Percentiles rank a stretch among this genome's conserved stretches.
phyloP scores from a whole-genome alignment of 2,888 invertebrate genomes.

The Linnaemya tessellans region DNA sequence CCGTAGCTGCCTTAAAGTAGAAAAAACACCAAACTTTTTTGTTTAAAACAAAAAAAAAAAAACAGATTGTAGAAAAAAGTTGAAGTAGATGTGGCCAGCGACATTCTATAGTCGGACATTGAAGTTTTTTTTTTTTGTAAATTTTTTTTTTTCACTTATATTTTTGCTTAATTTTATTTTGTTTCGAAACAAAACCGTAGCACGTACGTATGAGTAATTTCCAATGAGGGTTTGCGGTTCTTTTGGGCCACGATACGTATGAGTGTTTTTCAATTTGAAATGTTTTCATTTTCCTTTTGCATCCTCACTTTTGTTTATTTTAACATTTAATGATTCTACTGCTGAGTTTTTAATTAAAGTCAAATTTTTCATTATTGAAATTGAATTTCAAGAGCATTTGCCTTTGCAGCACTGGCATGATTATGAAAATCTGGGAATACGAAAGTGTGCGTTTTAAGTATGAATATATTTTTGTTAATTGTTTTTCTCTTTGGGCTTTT shows the following conservation, averaged over 20 bases:
- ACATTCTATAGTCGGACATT: conserved; percentile 63
- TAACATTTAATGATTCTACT: conserved; percentile 65
- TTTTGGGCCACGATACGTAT: conserved; percentile 40
- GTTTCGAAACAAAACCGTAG: conserved; percentile 36
- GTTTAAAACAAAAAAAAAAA: conserved; percentile 3
- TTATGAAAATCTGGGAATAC: conserved; percentile 45
- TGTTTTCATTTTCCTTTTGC: conserved; percentile 4
- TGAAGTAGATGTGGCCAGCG: conserved; percentile 41
- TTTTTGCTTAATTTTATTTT: conserved; percentile 11
- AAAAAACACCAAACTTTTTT: conserved; percentile 4
- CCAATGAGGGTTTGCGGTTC: conserved; percentile 2
- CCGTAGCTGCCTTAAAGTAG: conserved; percentile 50
- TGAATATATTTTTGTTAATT: conserved; percentile 46
- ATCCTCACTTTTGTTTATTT: conserved; percentile 54
- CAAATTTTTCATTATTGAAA: conserved; percentile 72
- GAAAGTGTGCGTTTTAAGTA: conserved; percentile 45
- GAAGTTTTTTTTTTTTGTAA: conserved; percentile 18
- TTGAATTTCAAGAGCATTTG: conserved; percentile 62
- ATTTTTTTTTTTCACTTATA: neutral
- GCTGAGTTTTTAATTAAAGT: conserved; percentile 72
- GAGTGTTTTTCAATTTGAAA: conserved; percentile 67
- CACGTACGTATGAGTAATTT: conserved; percentile 66
- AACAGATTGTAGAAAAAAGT: neutral
- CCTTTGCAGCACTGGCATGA: neutral
- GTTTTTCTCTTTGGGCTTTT: neutral